phyloP scores from a whole-genome alignment of 2,888 invertebrate genomes.

The Tetragonisca angustula region DNA sequence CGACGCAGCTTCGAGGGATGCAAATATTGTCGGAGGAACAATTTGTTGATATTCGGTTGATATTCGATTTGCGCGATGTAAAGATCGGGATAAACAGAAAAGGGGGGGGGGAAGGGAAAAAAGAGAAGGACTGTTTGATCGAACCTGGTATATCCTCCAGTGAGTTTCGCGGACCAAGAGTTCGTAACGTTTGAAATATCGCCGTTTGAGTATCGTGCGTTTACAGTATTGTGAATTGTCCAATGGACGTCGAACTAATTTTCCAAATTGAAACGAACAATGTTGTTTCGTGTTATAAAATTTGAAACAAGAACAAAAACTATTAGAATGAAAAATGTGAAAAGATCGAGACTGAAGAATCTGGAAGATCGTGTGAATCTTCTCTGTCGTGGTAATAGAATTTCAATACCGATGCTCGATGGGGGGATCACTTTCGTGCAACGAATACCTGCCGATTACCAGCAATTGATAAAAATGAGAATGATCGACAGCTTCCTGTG shows the following conservation, averaged over 20 bases:
- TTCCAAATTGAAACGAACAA: background rate
- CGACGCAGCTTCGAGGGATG: background rate
- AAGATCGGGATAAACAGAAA: background rate
- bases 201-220: background rate
- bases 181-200: background rate
- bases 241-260: background rate
- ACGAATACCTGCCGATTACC: background rate
- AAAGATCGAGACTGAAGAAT: background rate
- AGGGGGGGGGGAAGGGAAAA: background rate
- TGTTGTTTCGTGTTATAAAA: background rate
- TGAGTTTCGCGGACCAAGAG: background rate
- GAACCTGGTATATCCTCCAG: background rate
- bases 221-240: background rate
- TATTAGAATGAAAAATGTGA: background rate
- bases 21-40: slow-evolving; percentile 4
- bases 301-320: background rate
- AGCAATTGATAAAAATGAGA: background rate
- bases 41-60: background rate
- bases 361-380: background rate
- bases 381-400: background rate
- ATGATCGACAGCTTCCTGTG: background rate
- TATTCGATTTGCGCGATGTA: background rate
- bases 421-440: background rate
- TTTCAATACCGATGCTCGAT: background rate
- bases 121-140: background rate